phyloP scores from a whole-genome alignment of 2,797 vertebrate genomes.

The Mormyrops boulengeri region DNA sequence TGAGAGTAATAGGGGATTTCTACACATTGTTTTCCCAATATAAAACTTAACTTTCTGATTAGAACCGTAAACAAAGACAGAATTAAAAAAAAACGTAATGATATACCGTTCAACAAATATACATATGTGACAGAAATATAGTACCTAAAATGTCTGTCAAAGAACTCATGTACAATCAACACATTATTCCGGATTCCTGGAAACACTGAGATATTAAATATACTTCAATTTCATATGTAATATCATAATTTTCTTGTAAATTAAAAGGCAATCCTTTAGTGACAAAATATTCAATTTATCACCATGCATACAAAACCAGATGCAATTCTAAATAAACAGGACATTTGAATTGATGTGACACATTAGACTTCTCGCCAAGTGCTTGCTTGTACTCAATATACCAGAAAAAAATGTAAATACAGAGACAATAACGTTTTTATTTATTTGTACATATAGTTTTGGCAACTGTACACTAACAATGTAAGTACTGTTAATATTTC shows the following conservation, averaged over 20 bases:
- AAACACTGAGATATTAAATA: not conserved
- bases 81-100: not conserved
- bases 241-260: not conserved
- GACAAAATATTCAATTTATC: not conserved
- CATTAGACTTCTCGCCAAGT: conserved; percentile 45
- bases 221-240: not conserved
- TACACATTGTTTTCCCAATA: conserved; percentile 12
- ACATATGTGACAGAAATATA: not conserved
- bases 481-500: conserved; percentile 48
- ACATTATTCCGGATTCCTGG: not conserved
- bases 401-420: not conserved
- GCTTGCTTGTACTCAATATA: conserved; percentile 3
- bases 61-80: not conserved
- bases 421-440: conserved; percentile 34
- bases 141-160: not conserved
- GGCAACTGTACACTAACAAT: conserved; percentile 32
- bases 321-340: not conserved
- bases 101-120: not conserved
- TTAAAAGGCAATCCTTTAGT: not conserved
- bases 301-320: not conserved
- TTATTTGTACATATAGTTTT: conserved; percentile 55
- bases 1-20: not conserved
- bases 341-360: conserved; percentile 39
- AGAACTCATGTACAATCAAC: not conserved
- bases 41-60: not conserved